A percentile compares a stretch with the other conserved stretches of the same genome.
Evolutionary conservation across 2,113 vertebrate genomes (phyloP).

Genomic region (Archocentrus centrarchus): DNA sequence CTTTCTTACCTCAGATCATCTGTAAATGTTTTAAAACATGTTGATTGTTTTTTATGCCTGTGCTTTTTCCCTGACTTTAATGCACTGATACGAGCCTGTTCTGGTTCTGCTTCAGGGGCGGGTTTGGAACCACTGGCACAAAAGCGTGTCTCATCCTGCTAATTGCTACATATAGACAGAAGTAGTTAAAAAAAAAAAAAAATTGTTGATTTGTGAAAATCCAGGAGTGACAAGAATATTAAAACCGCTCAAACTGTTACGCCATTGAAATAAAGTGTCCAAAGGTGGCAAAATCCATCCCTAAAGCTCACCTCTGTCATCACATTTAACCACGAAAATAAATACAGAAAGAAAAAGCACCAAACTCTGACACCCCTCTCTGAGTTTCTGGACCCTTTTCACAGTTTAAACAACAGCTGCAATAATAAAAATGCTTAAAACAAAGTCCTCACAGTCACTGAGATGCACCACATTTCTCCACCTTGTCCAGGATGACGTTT

Average conservation of each 20-base stretch:
- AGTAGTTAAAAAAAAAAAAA: not conserved
- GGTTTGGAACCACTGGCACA: not conserved
- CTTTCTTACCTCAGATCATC: too few species aligned
- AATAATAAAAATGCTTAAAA: not conserved
- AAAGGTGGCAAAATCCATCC: not conserved
- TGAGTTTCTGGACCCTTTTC: not conserved
- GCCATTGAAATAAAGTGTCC: not conserved
- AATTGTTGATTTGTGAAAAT: not conserved
- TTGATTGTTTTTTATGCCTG: not conserved
- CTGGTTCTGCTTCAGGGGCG: too few species aligned
- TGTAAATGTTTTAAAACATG: not conserved
- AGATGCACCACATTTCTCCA: not conserved
- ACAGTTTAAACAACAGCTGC: not conserved
- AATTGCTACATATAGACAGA: conserved; percentile 6
- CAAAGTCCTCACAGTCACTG: not conserved
- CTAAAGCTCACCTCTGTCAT: not conserved
- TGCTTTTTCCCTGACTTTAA: too few species aligned
- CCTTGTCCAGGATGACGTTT: conserved; percentile 86
- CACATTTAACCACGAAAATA: not conserved
- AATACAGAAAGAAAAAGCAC: not conserved
- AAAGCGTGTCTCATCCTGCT: not conserved
- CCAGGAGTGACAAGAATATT: not conserved
- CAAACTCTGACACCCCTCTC: not conserved
- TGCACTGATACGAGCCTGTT: not conserved
- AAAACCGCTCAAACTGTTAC: not conserved